These are phyloP conservation scores for Galerucella nymphaeae DNA, from an alignment of 2,888 invertebrate species.

Conservation along the genomic window DNA sequence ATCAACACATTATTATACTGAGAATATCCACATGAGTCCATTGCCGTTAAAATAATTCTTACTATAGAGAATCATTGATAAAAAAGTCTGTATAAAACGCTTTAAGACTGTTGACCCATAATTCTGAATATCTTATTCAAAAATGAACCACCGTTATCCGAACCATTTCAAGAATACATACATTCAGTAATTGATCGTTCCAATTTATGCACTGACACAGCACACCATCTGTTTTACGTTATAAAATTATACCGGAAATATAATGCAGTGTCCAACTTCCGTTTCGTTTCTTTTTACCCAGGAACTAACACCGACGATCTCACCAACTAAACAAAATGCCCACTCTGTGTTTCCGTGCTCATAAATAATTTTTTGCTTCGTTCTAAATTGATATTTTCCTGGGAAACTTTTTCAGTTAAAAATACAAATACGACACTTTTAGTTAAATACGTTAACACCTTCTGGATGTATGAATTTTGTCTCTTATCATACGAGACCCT, in stretches of 20 bases:
- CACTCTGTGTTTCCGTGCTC: not conserved
- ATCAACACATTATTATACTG: too few species aligned
- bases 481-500: too few species aligned
- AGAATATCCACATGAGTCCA: too few species aligned
- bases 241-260: constrained; percentile 15
- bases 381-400: too few species aligned
- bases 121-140: not conserved
- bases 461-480: too few species aligned
- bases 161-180: not conserved
- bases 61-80: not conserved
- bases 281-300: constrained; percentile 15
- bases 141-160: not conserved
- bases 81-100: not conserved
- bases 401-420: too few species aligned
- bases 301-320: constrained; percentile 6
- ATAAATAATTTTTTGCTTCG: not conserved
- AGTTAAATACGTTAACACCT: too few species aligned
- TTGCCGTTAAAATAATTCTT: not conserved
- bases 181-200: constrained; percentile 15
- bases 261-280: constrained; percentile 34
- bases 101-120: not conserved
- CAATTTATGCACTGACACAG: constrained; percentile 24
- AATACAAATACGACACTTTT: too few species aligned
- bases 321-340: constrained; percentile 1
- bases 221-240: constrained; percentile 25